Evolutionary conservation across 1,140 invertebrate species (phyloP).

Genomic region (Manduca sexta): DNA sequence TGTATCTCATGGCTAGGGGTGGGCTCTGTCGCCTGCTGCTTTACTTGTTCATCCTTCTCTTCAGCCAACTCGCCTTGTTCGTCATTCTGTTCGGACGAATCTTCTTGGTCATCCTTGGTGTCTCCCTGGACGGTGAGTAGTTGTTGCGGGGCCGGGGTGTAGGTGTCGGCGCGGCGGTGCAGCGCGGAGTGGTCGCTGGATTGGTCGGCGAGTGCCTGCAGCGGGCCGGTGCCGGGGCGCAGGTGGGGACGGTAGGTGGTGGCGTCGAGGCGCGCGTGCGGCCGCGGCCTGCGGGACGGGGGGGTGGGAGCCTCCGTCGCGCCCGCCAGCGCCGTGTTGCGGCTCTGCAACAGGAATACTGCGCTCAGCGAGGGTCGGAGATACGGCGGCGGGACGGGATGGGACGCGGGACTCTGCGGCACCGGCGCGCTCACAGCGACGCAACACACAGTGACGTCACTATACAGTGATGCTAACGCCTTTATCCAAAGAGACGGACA

Average conservation of each 20-base stretch:
- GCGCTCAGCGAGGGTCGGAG: conserved; percentile 34
- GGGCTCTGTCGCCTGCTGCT: too few relatives aligned
- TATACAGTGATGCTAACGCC: too few relatives aligned
- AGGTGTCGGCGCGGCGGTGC: conserved; percentile 50
- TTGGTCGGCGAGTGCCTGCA: conserved; percentile 29
- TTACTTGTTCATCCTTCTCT: too few relatives aligned
- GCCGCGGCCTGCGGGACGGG: conserved; percentile 35
- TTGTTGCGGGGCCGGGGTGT: conserved; percentile 36
- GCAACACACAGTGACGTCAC: too few relatives aligned
- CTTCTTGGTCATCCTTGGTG: neutral
- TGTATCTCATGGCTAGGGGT: too few relatives aligned
- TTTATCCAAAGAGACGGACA: too few relatives aligned
- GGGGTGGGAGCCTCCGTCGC: conserved; percentile 16
- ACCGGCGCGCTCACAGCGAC: too few relatives aligned
- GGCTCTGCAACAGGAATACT: conserved; percentile 71
- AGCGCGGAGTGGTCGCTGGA: conserved; percentile 42
- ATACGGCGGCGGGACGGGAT: conserved; percentile 14
- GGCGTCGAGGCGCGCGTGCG: conserved; percentile 45
- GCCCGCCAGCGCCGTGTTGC: conserved; percentile 61
- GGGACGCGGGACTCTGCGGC: neutral
- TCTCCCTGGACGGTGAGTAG: conserved; percentile 10
- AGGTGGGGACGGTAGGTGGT: conserved; percentile 62
- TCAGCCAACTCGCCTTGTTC: too few relatives aligned
- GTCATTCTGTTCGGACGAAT: too few relatives aligned
- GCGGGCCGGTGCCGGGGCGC: conserved; percentile 41